phyloP scores from a whole-genome alignment of 2,888 invertebrate genomes.

The Idaea straminata region DNA sequence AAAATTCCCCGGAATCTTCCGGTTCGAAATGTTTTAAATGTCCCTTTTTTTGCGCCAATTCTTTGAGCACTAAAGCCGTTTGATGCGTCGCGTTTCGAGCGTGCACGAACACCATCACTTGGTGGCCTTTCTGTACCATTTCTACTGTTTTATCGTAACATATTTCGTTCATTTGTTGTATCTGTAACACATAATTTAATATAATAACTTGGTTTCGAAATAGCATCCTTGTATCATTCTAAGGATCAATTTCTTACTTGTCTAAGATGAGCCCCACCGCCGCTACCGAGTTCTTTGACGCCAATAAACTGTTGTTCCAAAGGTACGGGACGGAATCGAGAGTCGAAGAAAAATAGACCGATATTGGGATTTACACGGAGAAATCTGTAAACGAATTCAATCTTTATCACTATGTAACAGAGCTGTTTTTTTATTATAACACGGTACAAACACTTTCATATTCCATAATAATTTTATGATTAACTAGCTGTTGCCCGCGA shows the following conservation, averaged over 20 bases:
- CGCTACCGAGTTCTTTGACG: constrained; percentile 82
- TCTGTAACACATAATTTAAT: constrained; percentile 50
- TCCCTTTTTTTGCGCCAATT: constrained; percentile 88
- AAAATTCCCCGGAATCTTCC: constrained; percentile 81
- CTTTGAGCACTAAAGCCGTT: constrained; percentile 91
- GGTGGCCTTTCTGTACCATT: constrained; percentile 93
- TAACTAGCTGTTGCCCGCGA: too few species aligned
- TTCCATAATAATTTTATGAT: too few species aligned
- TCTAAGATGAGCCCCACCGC: constrained; percentile 65
- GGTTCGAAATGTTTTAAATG: constrained; percentile 85
- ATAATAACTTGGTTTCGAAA: neutral
- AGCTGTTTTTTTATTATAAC: too few species aligned
- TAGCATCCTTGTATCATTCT: neutral
- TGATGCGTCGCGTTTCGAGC: constrained; percentile 97
- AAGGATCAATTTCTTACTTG: constrained; percentile 40
- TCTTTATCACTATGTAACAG: neutral
- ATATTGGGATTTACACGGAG: constrained; percentile 94
- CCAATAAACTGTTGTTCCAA: constrained; percentile 95
- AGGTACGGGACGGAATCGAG: constrained; percentile 96
- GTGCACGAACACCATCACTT: constrained; percentile 99
- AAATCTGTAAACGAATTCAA: constrained; percentile 76
- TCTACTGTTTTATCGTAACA: constrained; percentile 95
- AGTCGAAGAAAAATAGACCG: constrained; percentile 96
- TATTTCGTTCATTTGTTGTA: constrained; percentile 91
- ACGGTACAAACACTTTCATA: too few species aligned